Base-by-base conservation (phyloP, 2,888 invertebrate species). In the Aphidius colemani region DNA sequence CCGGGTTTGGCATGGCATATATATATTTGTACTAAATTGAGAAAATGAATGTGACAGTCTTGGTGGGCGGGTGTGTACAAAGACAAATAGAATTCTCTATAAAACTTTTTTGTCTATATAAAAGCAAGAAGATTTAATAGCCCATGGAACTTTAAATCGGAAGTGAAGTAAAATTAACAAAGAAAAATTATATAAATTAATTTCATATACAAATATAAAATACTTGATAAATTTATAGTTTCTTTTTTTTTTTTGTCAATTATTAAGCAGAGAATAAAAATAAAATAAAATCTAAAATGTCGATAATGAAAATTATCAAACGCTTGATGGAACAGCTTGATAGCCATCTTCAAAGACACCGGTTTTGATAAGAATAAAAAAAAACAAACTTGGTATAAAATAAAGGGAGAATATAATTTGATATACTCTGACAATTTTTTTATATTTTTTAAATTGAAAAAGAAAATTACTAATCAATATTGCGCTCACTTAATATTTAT, bases 81-180 rank as follows among this genome's bases (percentile, higher is more conserved):
- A 78, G 78, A 78, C 78, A 78, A 78, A 78, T 78, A 78, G 78
- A 78, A 78, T 78, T 78, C 77, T 74, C 74, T 56, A 75, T 76
- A 71, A 74, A 77, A 70, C 30, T 30, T 76, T 75, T 78, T 76
- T 75, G 69, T 60, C 69, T 70, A 70, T 30, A 30, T 30, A 30
- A 30, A 30, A 30, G 4, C 66, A 67, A 69, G 71, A 71, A 74
- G 77, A 78, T 78, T 78, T 77, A 78, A 78, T 78, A 78, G 78
- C 71, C 71, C 71, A 70, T 73, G 69, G 71, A 72, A 66, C 71
- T 62, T 44, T 55, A 55, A 40, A n/a, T 11, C 56, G 57, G 55
- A 39, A 11, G 43, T 62, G 10, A 64, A 43, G 53, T 44, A 56
- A 39, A 63, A 57, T 43, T 43, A 53, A 61, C 30, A 64, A 53